Conservation (phyloP, 2,797 vertebrate species). For the Nothura maculosa region DNA sequence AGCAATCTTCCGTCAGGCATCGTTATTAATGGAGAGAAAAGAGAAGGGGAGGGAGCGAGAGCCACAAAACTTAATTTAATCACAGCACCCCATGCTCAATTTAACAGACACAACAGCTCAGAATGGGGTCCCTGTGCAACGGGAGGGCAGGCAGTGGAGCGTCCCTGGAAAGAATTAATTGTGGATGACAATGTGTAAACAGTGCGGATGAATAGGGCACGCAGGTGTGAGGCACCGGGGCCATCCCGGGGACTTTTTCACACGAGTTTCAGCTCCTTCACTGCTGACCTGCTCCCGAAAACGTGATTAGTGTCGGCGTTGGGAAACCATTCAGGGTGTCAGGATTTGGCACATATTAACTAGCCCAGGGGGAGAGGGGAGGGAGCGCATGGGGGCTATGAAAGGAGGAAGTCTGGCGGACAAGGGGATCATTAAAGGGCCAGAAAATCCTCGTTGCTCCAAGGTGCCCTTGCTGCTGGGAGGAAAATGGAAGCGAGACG, state of each 20-base stretch:
- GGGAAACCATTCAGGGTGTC: constrained; percentile 78
- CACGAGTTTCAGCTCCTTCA: constrained; percentile 83
- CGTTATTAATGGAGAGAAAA: constrained; percentile 78
- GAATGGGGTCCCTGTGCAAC: constrained; percentile 89
- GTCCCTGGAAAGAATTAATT: constrained; percentile 93
- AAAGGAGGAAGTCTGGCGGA: constrained; percentile 76
- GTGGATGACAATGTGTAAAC: constrained; percentile 99
- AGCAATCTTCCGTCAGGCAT: constrained; percentile 76
- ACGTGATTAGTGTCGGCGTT: constrained; percentile 78
- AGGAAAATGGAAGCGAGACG: background rate
- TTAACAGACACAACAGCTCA: constrained; percentile 96
- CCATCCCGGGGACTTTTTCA: constrained; percentile 90
- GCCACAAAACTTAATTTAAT: constrained; percentile 96
- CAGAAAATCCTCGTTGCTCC: constrained; percentile 50
- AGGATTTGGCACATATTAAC: constrained; percentile 81
- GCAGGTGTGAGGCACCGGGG: constrained; percentile 95
- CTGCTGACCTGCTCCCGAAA: constrained; percentile 82
- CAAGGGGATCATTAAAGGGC: constrained; percentile 68
- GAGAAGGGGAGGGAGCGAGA: constrained; percentile 85
- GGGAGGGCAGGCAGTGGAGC: constrained; percentile 84
- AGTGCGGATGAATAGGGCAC: constrained; percentile 92
- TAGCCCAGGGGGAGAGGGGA: constrained; percentile 53
- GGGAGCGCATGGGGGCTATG: constrained; percentile 58
- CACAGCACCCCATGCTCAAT: constrained; percentile 95
- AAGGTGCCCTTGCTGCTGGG: background rate